Conservation (phyloP, 2,113 vertebrate species). For the Thamnophis sirtalis region DNA sequence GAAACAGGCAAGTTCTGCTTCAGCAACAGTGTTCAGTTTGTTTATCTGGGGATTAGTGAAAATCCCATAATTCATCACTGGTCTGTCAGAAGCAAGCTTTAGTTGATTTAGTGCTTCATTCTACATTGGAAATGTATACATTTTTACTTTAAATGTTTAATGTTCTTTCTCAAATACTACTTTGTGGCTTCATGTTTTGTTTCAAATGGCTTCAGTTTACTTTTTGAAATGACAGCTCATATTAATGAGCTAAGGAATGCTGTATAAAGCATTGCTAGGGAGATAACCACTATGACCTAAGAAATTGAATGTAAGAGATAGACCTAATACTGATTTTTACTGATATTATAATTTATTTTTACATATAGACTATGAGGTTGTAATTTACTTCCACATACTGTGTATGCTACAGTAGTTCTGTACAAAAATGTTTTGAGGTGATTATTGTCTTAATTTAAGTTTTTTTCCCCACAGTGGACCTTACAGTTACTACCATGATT, state of each 20-base stretch:
- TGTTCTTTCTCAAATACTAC: constrained; percentile 49
- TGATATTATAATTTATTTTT: constrained; percentile 22
- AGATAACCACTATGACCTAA: constrained; percentile 12
- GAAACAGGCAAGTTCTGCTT: constrained; percentile 52
- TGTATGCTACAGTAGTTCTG: neutral
- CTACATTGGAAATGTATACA: constrained; percentile 45
- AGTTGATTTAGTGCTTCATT: constrained; percentile 51
- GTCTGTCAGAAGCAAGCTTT: constrained; percentile 59
- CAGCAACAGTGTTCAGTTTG: constrained; percentile 59
- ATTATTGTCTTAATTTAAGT: neutral
- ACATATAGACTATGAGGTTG: neutral
- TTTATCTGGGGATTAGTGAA: constrained; percentile 68
- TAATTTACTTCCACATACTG: constrained; percentile 21
- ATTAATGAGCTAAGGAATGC: constrained; percentile 42
- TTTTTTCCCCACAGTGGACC: rapidly evolving
- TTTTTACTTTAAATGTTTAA: constrained; percentile 50
- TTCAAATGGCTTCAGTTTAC: constrained; percentile 35
- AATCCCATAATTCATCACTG: constrained; percentile 64
- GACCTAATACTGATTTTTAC: constrained; percentile 21
- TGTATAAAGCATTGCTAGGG: constrained; percentile 13
- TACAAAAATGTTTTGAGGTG: neutral
- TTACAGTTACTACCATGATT: neutral
- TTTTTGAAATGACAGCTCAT: constrained; percentile 38
- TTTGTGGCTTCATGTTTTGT: constrained; percentile 42
- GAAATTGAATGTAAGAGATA: neutral